phyloP scores from a whole-genome alignment of 2,888 invertebrate genomes.

The Yponomeuta cagnagella region DNA sequence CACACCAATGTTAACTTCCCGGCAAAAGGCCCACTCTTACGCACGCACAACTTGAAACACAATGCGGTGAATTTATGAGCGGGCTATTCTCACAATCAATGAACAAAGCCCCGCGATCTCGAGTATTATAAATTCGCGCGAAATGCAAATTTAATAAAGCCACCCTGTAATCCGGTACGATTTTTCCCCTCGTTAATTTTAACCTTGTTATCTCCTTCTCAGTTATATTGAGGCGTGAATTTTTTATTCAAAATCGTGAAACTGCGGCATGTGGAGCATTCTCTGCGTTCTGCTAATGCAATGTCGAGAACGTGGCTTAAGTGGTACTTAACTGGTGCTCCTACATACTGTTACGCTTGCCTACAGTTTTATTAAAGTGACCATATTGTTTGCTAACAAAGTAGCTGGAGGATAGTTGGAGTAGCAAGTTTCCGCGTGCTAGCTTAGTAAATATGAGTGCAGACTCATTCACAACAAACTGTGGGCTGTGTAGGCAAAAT shows the following conservation, averaged over 20 bases:
- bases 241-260: not conserved
- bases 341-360: not conserved
- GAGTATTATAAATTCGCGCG: not conserved
- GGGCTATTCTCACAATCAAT: not conserved
- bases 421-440: not conserved
- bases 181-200: conserved; percentile 5
- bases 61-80: conserved; percentile 1
- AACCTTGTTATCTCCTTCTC: not conserved
- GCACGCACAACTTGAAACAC: not conserved
- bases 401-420: not conserved
- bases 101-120: not conserved
- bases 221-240: not conserved
- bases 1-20: not conserved
- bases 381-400: conserved; percentile 3
- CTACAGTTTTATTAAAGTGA: not conserved
- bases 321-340: conserved; percentile 4
- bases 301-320: not conserved
- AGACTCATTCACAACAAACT: too few species aligned
- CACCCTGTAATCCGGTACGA: conserved; percentile 5
- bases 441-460: too few species aligned
- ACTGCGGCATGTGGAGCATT: not conserved
- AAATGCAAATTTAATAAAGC: conserved; percentile 10
- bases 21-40: not conserved
- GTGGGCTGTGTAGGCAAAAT: too few species aligned
- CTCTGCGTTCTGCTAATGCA: not conserved